Evolutionary conservation across 2,888 invertebrate genomes (phyloP).

Genomic region (Pristionchus entomophagus): DNA sequence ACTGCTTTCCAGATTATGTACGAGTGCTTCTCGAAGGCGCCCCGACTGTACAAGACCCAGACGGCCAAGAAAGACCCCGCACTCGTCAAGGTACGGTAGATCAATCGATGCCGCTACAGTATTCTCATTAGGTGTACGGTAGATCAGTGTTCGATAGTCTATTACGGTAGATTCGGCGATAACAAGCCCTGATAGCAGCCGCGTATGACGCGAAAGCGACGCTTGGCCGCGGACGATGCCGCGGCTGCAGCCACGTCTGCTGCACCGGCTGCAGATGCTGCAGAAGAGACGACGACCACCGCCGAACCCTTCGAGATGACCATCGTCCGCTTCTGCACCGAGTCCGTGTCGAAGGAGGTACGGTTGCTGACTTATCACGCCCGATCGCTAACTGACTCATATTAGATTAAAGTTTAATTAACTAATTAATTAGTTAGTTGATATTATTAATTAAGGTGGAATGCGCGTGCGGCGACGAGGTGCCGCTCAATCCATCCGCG

Average conservation of each 20-base stretch:
- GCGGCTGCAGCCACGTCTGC: not conserved
- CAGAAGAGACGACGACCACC: too few species aligned
- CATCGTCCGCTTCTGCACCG: not conserved
- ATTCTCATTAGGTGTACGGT: too few species aligned
- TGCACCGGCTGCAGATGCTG: not conserved
- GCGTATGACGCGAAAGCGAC: not conserved
- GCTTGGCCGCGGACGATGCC: not conserved
- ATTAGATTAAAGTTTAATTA: too few species aligned
- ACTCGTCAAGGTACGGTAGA: not conserved
- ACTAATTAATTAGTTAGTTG: too few species aligned
- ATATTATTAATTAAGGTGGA: too few species aligned
- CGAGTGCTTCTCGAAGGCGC: not conserved
- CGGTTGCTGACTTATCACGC: not conserved
- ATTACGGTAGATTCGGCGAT: not conserved
- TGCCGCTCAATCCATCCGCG: not conserved
- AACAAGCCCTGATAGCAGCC: not conserved
- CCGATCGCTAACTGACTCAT: too few species aligned
- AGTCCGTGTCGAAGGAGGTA: not conserved
- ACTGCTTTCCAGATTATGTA: not conserved
- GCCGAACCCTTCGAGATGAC: not conserved
- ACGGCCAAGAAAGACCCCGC: not conserved
- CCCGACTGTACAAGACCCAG: not conserved
- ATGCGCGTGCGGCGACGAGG: conserved; percentile 13
- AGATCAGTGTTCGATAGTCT: too few species aligned
- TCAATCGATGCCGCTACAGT: not conserved